These are phyloP conservation scores for Lepilemur ruficaudatus DNA, from an alignment of 2,797 vertebrate species.

Conservation along the genomic window DNA sequence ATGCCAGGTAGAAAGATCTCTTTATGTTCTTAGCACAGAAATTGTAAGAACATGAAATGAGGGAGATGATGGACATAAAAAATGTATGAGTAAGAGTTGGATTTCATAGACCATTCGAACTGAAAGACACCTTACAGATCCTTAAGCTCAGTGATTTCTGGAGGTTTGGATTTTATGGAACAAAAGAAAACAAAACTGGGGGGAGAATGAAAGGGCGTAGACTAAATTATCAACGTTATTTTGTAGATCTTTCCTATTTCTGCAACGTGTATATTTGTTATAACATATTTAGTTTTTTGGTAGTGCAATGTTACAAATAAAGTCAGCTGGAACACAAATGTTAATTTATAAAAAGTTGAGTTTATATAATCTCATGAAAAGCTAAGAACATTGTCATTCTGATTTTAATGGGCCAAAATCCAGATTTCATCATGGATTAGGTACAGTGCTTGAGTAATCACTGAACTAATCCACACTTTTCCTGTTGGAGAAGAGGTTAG, in stretches of 20 bases:
- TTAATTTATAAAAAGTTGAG: not conserved
- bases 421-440: not conserved
- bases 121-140: not conserved
- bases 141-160: not conserved
- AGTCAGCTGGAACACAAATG: not conserved
- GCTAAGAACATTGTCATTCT: not conserved
- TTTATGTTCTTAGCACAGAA: not conserved
- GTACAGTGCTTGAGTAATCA: not conserved
- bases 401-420: not conserved
- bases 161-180: not conserved
- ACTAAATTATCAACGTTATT: not conserved
- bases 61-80: not conserved
- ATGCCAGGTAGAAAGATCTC: not conserved
- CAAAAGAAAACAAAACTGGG: not conserved
- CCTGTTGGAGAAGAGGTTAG: not conserved
- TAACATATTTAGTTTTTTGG: not conserved
- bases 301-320: not conserved
- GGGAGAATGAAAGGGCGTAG: not conserved
- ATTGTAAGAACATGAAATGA: not conserved
- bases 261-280: not conserved
- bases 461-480: not conserved
- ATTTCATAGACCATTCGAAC: not conserved
- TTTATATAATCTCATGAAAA: not conserved
- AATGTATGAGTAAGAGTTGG: not conserved
- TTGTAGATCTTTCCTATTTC: not conserved